Conservation (phyloP, 2,113 vertebrate genomes). For the Emberiza fucata region DNA sequence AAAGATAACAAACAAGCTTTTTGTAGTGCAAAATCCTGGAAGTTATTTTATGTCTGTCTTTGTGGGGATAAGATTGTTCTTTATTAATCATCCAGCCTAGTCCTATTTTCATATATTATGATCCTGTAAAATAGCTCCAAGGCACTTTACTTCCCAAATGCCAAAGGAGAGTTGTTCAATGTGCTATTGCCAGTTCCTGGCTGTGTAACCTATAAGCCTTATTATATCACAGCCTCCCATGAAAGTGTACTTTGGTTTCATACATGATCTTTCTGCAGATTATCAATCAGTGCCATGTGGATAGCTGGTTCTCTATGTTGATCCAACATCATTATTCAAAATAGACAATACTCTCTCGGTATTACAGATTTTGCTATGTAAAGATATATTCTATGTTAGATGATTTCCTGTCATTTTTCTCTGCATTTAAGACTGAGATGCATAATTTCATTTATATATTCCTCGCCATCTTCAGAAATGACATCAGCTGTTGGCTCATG, state of each 20-base stretch:
- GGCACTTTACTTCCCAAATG: not conserved
- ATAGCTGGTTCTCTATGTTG: not conserved
- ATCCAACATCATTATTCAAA: not conserved
- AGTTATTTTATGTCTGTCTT: not conserved
- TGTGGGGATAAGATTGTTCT: not conserved
- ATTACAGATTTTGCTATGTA: not conserved
- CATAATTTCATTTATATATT: not conserved
- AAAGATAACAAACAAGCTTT: not conserved
- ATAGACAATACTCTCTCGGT: not conserved
- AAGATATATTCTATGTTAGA: not conserved
- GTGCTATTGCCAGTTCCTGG: not conserved
- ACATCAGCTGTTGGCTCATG: not conserved
- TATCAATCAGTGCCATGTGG: not conserved
- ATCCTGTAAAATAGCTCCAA: not conserved
- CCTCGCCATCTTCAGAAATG: not conserved
- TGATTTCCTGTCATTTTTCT: not conserved
- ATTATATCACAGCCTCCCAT: not conserved
- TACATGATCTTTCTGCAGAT: not conserved
- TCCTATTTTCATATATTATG: not conserved
- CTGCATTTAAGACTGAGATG: not conserved
- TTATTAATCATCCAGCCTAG: not conserved
- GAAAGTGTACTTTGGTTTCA: not conserved
- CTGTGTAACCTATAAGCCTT: not conserved
- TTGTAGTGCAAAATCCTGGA: not conserved
- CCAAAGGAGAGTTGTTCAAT: not conserved